phyloP scores from a whole-genome alignment of 1,140 invertebrate genomes.

The Scylla paramamosain region DNA sequence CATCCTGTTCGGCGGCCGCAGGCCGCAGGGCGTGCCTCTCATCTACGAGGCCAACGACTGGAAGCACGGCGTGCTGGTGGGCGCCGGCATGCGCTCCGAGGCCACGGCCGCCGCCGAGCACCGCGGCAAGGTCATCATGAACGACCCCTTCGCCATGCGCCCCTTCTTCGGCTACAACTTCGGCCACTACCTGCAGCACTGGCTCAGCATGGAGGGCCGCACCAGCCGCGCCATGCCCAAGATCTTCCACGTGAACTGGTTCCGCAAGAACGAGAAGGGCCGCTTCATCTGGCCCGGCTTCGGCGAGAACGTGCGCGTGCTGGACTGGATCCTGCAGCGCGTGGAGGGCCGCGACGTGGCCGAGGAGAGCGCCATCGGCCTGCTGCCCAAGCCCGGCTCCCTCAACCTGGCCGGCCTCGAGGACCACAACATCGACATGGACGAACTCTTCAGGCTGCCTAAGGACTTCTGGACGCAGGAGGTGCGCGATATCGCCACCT shows the following conservation, averaged over 20 bases:
- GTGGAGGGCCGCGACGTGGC: conserved; percentile 87
- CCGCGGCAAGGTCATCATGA: conserved; percentile 92
- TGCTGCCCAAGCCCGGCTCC: conserved; percentile 85
- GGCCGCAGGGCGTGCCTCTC: conserved; percentile 95
- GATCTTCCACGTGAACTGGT: conserved; percentile 99
- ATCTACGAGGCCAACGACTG: conserved; percentile 96
- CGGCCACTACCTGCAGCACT: conserved; percentile 96
- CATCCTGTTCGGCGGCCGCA: conserved; percentile 96
- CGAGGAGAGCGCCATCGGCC: conserved; percentile 86
- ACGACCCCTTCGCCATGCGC: conserved; percentile 99
- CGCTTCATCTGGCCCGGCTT: conserved; percentile 99
- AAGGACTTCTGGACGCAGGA: conserved; percentile 97
- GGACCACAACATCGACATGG: conserved; percentile 85
- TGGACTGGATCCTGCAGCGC: conserved; percentile 96
- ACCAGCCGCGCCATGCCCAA: conserved; percentile 88
- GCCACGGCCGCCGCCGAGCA: conserved; percentile 98
- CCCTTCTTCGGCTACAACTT: conserved; percentile 99
- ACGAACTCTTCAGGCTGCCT: conserved; percentile 92
- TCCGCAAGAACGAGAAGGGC: conserved; percentile 89
- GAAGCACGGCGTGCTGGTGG: conserved; percentile 98
- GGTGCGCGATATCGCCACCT: conserved; percentile 83
- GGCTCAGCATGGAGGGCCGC: conserved; percentile 91
- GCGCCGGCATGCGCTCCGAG: conserved; percentile 96
- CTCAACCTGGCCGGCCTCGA: conserved; percentile 88
- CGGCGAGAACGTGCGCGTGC: conserved; percentile 96